Percentiles rank a stretch among this genome's conserved stretches.
phyloP scores from a whole-genome alignment of 2,113 vertebrate species.

The Galbula dea region DNA sequence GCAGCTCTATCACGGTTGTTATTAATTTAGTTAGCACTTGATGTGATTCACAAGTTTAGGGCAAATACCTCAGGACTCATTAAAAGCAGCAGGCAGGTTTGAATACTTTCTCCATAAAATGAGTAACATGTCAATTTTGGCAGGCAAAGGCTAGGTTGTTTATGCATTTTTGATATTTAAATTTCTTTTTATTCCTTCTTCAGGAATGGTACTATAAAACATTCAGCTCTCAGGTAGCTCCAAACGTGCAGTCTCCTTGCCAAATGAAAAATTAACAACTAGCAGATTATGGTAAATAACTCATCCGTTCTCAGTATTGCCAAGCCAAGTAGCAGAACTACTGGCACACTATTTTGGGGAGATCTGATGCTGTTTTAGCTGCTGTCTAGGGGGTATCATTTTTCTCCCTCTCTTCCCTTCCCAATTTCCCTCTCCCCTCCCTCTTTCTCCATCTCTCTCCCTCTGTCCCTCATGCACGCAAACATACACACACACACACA shows the following conservation, averaged over 20 bases:
- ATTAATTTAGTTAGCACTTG: neutral
- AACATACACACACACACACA: neutral
- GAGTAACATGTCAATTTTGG: neutral
- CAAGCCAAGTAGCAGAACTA: neutral
- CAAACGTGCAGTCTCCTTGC: neutral
- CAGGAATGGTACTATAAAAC: neutral
- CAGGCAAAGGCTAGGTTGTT: neutral
- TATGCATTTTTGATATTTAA: neutral
- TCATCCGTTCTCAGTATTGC: neutral
- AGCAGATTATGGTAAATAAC: neutral
- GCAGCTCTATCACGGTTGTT: neutral
- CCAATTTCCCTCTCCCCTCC: neutral
- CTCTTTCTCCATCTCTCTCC: neutral
- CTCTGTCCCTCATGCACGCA: neutral
- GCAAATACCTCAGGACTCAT: neutral
- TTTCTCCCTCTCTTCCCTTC: neutral
- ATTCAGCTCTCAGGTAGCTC: neutral
- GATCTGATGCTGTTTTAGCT: neutral
- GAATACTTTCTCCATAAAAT: neutral
- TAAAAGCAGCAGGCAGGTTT: neutral
- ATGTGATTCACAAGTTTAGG: neutral
- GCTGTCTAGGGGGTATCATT: accelerated
- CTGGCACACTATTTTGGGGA: neutral
- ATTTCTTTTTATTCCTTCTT: neutral
- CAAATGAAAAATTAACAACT: neutral